These are phyloP conservation scores for Micromesistius poutassou DNA, from an alignment of 2,797 vertebrate genomes.

Conservation along the genomic window DNA sequence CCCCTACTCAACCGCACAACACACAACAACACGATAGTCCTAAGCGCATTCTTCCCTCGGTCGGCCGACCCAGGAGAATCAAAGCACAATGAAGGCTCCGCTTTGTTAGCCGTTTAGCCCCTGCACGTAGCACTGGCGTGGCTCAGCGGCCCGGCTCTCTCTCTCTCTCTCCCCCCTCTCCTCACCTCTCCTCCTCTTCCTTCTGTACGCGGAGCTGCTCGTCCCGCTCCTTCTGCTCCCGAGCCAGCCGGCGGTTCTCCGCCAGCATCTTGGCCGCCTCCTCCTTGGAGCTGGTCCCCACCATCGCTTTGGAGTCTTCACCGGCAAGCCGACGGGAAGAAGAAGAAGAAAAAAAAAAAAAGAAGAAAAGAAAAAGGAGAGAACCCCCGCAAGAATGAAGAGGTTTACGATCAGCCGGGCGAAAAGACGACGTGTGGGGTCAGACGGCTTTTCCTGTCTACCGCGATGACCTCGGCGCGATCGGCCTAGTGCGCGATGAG, in stretches of 20 bases:
- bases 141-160: no score
- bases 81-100: no score
- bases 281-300: slow-evolving; percentile 80
- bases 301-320: slow-evolving; percentile 63
- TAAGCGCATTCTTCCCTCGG: no score
- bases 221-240: slow-evolving; percentile 84
- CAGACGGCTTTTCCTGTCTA: neutral
- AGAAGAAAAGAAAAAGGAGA: no score
- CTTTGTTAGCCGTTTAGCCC: neutral
- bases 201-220: slow-evolving; percentile 80
- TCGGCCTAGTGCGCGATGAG: neutral
- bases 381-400: neutral
- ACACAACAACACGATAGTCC: neutral
- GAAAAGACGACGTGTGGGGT: neutral
- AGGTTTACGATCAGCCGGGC: neutral
- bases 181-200: slow-evolving; percentile 84
- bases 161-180: no score
- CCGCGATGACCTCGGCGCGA: neutral
- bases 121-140: no score
- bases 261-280: slow-evolving; percentile 86
- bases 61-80: no score
- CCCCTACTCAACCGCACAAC: neutral
- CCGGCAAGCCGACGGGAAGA: slow-evolving; percentile 31
- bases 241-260: slow-evolving; percentile 82
- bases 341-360: neutral